Evolutionary conservation across 2,113 vertebrate genomes (phyloP).

Genomic region (Raja brachyura): DNA sequence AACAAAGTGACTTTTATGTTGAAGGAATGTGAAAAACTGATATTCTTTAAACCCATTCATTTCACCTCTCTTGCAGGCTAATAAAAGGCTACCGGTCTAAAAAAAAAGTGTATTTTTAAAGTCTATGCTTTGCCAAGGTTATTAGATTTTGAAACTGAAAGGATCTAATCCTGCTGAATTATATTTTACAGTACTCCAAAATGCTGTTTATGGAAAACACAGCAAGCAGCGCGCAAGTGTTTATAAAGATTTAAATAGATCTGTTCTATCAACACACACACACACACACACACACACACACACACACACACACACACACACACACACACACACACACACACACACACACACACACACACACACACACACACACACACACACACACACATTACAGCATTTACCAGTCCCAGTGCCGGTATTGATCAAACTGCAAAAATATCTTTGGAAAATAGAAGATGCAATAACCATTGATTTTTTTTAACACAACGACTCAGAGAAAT

Average conservation of each 20-base stretch:
- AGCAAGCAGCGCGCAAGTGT: not conserved
- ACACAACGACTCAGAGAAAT: slow-evolving; percentile 34
- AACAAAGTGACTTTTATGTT: not conserved
- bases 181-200: not conserved
- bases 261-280: not conserved
- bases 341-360: not conserved
- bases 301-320: not conserved
- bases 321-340: not conserved
- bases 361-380: not conserved
- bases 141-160: slow-evolving; percentile 3
- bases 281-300: not conserved
- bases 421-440: slow-evolving; percentile 34
- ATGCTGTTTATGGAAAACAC: not conserved
- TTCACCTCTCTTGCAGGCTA: not conserved
- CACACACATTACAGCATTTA: not conserved
- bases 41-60: not conserved
- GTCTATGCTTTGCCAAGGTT: not conserved
- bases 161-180: not conserved
- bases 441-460: slow-evolving; percentile 12
- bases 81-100: slow-evolving; percentile 7
- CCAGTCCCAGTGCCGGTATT: not conserved
- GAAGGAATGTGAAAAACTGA: not conserved
- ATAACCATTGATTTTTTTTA: slow-evolving; percentile 36
- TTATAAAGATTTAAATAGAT: slow-evolving; percentile 14
- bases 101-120: not conserved